phyloP scores from a whole-genome alignment of 2,113 vertebrate genomes.

The Mastomys natalensis region DNA sequence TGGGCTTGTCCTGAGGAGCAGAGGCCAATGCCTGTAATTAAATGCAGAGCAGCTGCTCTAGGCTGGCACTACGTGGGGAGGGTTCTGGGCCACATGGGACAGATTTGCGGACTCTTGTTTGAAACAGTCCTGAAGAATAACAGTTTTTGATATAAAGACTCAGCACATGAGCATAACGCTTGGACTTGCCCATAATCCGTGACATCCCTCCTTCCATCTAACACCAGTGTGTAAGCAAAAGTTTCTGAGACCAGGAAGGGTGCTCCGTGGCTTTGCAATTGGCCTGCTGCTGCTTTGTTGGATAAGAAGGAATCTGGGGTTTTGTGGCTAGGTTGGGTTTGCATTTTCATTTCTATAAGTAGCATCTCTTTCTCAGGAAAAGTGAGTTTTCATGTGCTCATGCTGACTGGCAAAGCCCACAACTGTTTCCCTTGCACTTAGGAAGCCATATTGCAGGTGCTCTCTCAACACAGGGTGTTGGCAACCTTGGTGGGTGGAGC shows the following conservation, averaged over 20 bases:
- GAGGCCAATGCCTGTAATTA: not conserved
- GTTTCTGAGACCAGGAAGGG: not conserved
- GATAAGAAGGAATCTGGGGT: not conserved
- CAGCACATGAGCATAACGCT: not conserved
- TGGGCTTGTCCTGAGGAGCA: not conserved
- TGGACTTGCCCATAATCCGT: not conserved
- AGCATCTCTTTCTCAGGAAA: not conserved
- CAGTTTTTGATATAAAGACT: not conserved
- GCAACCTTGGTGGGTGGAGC: accelerated
- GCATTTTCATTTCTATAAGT: not conserved
- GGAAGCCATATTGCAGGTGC: not conserved
- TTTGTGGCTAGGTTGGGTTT: not conserved
- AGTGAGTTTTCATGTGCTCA: not conserved
- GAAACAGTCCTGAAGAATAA: not conserved
- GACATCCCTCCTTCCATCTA: not conserved
- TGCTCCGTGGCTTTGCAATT: not conserved
- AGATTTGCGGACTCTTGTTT: not conserved
- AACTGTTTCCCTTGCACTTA: not conserved
- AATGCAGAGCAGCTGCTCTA: not conserved
- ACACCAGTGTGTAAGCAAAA: not conserved
- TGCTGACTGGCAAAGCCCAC: not conserved
- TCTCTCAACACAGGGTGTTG: not conserved
- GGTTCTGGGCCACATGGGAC: accelerated
- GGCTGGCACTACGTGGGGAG: accelerated
- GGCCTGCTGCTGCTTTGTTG: not conserved